Evolutionary conservation across 2,113 vertebrate genomes (phyloP), one percentile per base, ranked within the genome.

Genomic region (Cryptomyrus ogoouensis): DNA sequence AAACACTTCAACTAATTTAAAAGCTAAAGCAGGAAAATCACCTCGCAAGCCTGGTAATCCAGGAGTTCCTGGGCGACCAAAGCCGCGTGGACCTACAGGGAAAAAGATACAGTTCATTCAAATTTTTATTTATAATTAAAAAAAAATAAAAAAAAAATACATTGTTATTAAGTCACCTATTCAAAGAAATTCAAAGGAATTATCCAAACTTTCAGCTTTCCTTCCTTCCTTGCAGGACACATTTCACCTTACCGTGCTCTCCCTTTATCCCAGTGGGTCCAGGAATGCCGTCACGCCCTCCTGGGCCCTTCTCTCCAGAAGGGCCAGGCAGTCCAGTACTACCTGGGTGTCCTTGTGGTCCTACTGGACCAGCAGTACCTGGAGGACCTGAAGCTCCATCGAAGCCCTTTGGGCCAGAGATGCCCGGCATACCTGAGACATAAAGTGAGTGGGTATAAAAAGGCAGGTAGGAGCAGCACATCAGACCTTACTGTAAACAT

Each of bases 211-310:
- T 24, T 46, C 42, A 24, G 49, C n/a, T 87, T 52, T 87, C 21
- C 47, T 10, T 86, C 47, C 21, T n/a, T 35, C 24, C 5, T 35
- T 21, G 83, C 42, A 44, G n/a, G 6, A 15, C 21, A 87, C 12
- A 35, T 62, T 31, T 27, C 49, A 66, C 44, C 93, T 91, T 19
- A 99, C 98, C 98, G 96, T 97, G 96, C 91, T 99, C 98, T 88
- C 98, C 98, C 94, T 99, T 99, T 91, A 96, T 92, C 90, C 98
- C 98, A 90, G 97, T 95, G 83, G 97, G 97, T 24, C 98, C 98
- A 83, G 98, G 98, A 93, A 99, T 99, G n/a, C 98, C 98, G 44
- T 99, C 98, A 89, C 97, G 96, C 70, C 98, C 98, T 5, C 98
- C 95, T 47, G 97, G 96, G 88, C 98, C 98, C 92, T 98, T 99